Evolutionary conservation across 2,888 invertebrate genomes (phyloP).

Genomic region (Caenorhabditis sp.): DNA sequence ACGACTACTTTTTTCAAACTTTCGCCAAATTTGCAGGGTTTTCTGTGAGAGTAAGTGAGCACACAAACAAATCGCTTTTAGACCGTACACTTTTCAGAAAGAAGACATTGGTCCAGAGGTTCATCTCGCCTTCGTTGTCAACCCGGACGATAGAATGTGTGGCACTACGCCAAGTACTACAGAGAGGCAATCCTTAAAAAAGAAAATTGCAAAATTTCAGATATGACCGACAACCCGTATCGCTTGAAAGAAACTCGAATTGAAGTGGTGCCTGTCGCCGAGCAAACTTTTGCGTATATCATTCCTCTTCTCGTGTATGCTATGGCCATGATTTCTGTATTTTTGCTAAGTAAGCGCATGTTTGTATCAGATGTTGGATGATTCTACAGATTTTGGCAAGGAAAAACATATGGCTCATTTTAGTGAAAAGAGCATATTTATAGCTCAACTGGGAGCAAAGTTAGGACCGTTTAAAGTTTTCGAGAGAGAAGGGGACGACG

Average conservation of each 20-base stretch:
- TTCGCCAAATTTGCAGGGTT: constrained; percentile 34
- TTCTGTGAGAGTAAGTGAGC: neutral
- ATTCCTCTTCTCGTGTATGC: constrained; percentile 23
- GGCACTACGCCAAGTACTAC: neutral
- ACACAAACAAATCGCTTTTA: neutral
- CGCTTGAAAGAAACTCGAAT: neutral
- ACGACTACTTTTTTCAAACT: constrained; percentile 17
- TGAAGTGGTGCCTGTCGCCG: constrained; percentile 4
- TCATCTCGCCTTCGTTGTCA: constrained; percentile 21
- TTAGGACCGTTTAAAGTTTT: no score
- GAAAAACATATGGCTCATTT: no score
- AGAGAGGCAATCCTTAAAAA: no score
- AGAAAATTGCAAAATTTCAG: no score
- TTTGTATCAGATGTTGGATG: no score
- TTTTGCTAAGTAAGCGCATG: constrained; percentile 16
- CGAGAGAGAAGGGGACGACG: no score
- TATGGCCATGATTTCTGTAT: neutral
- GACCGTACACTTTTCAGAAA: neutral
- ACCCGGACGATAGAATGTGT: constrained; percentile 28
- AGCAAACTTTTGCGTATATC: neutral
- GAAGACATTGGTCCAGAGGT: constrained; percentile 3
- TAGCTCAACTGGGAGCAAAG: no score
- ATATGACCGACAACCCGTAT: no score
- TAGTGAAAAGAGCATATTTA: no score
- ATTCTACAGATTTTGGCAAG: no score